Percentiles rank a stretch among this genome's conserved stretches.
Conservation (phyloP, 2,113 vertebrate species). For the Vulpes lagopus region DNA sequence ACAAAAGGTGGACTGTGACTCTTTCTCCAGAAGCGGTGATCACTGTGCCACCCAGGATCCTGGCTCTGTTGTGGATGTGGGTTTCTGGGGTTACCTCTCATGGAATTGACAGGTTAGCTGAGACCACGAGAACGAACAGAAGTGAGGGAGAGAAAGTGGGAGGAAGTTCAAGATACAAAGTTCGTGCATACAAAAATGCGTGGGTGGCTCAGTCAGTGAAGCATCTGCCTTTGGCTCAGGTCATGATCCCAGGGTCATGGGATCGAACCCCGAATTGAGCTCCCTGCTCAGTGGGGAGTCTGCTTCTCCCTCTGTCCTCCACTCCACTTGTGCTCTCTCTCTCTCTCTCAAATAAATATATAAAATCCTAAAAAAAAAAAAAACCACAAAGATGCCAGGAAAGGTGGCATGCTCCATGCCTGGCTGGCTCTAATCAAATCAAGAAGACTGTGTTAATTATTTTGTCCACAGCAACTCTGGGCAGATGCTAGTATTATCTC, state of each 20-base stretch:
- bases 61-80: background rate
- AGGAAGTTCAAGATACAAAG: background rate
- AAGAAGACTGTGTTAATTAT: background rate
- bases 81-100: background rate
- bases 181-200: background rate
- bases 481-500: background rate
- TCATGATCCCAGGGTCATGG: too few relatives aligned
- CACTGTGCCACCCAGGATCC: accelerated
- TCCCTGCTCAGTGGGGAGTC: too few relatives aligned
- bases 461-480: background rate
- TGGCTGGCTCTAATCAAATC: background rate
- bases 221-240: too few relatives aligned
- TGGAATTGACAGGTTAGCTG: background rate
- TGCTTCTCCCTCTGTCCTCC: too few relatives aligned
- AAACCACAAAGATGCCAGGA: background rate
- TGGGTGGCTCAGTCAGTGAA: too few relatives aligned
- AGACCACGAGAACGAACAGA: background rate
- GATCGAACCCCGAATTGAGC: too few relatives aligned
- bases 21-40: background rate
- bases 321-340: too few relatives aligned
- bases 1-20: accelerated
- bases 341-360: too few relatives aligned
- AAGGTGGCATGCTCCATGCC: background rate
- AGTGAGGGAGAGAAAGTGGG: background rate
- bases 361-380: too few relatives aligned